Percentiles rank a stretch among this genome's conserved stretches.
phyloP scores from a whole-genome alignment of 2,113 vertebrate species.

The Limnothrissa miodon region DNA sequence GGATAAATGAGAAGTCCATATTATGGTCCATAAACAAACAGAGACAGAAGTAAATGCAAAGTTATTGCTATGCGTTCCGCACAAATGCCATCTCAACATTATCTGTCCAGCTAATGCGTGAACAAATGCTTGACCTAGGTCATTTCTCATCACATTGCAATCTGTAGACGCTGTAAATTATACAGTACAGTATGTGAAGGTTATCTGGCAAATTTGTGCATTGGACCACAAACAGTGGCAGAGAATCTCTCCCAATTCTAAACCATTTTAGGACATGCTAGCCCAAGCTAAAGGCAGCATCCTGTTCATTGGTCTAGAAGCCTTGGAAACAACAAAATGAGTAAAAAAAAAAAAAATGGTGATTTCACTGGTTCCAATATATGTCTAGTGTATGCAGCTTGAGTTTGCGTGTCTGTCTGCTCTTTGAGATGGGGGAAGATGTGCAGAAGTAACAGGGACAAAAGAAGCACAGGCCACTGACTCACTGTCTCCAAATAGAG shows the following conservation, averaged over 20 bases:
- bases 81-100: not conserved
- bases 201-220: not conserved
- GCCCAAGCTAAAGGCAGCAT: not conserved
- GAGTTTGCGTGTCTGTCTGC: not conserved
- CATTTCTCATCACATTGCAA: not conserved
- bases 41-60: not conserved
- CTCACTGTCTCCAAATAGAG: not conserved
- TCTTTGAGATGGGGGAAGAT: not conserved
- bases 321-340: not conserved
- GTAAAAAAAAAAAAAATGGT: too few relatives aligned
- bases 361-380: not conserved
- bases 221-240: not conserved
- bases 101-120: not conserved
- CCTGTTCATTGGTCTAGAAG: not conserved
- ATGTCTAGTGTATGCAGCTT: not conserved
- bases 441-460: not conserved
- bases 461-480: not conserved
- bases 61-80: not conserved
- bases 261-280: conserved; percentile 4
- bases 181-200: not conserved
- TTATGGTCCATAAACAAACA: not conserved
- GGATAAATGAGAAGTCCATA: not conserved
- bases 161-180: not conserved
- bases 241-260: not conserved
- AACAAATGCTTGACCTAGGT: not conserved